These are phyloP conservation scores for Poeciliopsis prolifica DNA, from an alignment of 2,113 vertebrate genomes.

Conservation along the genomic window DNA sequence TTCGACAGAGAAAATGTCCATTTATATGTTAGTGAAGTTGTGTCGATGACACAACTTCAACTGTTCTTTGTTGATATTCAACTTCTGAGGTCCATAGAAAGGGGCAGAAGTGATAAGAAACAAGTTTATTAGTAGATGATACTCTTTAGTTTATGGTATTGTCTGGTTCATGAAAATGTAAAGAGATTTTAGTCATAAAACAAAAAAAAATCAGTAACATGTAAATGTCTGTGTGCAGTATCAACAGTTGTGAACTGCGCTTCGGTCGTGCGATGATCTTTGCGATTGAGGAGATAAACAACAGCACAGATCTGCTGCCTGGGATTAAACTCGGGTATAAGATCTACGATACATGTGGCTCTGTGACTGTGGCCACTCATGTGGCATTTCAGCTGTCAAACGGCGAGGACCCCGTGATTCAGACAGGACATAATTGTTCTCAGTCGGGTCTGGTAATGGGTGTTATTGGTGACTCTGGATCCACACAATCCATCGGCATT, in stretches of 20 bases:
- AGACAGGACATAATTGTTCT: slow-evolving; percentile 24
- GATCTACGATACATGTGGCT: slow-evolving; percentile 74
- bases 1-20: no score
- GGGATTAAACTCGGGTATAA: slow-evolving; percentile 70
- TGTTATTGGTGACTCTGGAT: slow-evolving; percentile 72
- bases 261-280: slow-evolving; percentile 71
- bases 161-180: slow-evolving; percentile 47
- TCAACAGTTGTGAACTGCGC: slow-evolving; percentile 63
- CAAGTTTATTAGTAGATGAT: no score
- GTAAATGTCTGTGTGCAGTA: slow-evolving; percentile 36
- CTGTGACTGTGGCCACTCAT: slow-evolving; percentile 52
- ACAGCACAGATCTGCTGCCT: slow-evolving; percentile 68
- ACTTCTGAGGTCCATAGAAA: no score
- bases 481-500: slow-evolving; percentile 73
- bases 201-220: background rate
- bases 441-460: slow-evolving; percentile 41
- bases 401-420: slow-evolving; percentile 35
- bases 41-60: no score
- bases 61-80: no score
- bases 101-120: no score
- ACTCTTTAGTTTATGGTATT: no score
- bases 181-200: background rate
- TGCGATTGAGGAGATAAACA: slow-evolving; percentile 78
- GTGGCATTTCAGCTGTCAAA: slow-evolving; percentile 69
- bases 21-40: no score